Conservation (phyloP, 1,140 invertebrate genomes). For the Chlorops oryzae region DNA sequence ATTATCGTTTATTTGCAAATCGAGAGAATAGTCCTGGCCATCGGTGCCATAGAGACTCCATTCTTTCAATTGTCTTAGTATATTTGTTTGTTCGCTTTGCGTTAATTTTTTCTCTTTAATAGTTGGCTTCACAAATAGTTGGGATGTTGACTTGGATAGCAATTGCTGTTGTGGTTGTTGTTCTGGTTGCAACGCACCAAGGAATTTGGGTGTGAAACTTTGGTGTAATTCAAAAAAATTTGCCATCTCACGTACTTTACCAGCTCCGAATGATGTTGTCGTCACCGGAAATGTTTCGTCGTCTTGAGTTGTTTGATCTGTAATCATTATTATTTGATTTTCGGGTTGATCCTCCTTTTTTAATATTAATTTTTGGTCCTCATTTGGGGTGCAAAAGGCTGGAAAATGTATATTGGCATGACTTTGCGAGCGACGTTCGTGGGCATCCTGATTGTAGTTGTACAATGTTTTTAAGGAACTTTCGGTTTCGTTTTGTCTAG, state of each 20-base stretch:
- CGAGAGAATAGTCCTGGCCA: slow-evolving; percentile 34
- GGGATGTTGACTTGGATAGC: slow-evolving; percentile 31
- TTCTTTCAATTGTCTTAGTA: slow-evolving; percentile 53
- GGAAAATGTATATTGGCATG: slow-evolving; percentile 34
- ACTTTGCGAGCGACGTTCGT: slow-evolving; percentile 17
- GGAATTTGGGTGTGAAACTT: slow-evolving; percentile 19
- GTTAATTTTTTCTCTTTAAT: slow-evolving; percentile 33
- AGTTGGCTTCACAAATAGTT: slow-evolving; percentile 15
- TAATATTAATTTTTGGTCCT: too few relatives aligned
- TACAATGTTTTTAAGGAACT: slow-evolving; percentile 43
- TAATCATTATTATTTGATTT: too few relatives aligned
- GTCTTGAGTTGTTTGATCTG: too few relatives aligned
- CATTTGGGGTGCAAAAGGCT: not conserved
- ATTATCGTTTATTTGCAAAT: not conserved
- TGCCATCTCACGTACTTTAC: slow-evolving; percentile 52
- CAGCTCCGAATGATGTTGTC: slow-evolving; percentile 26
- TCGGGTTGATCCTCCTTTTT: too few relatives aligned
- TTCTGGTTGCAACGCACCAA: not conserved
- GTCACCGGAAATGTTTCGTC: not conserved
- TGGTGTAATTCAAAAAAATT: slow-evolving; percentile 52
- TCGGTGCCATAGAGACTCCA: slow-evolving; percentile 50
- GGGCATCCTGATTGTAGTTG: slow-evolving; percentile 41
- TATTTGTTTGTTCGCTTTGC: slow-evolving; percentile 50
- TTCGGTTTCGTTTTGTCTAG: slow-evolving; percentile 39
- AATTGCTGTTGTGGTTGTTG: slow-evolving; percentile 1